Evolutionary conservation across 2,888 invertebrate species (phyloP).

Genomic region (Tiliacea aurago): DNA sequence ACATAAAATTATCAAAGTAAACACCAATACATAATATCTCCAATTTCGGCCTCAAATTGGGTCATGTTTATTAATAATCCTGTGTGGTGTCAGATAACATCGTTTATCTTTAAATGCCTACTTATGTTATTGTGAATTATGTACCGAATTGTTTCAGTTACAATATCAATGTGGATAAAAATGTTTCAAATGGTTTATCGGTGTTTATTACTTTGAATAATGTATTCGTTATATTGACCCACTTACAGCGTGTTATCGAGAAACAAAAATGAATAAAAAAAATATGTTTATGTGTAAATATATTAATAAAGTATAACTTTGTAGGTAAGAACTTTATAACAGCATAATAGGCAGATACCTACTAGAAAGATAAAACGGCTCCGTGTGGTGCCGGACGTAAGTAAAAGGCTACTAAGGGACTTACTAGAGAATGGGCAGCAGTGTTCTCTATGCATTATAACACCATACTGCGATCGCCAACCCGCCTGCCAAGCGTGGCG

Average conservation of each 20-base stretch:
- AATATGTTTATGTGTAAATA: not conserved
- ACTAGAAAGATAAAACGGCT: not conserved
- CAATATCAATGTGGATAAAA: constrained; percentile 44
- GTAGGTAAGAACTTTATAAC: not conserved
- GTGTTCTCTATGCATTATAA: too few relatives aligned
- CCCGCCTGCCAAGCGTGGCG: too few relatives aligned
- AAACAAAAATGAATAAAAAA: not conserved
- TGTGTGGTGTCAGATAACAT: constrained; percentile 53
- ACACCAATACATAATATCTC: constrained; percentile 27
- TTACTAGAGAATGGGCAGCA: too few relatives aligned
- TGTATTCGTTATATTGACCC: constrained; percentile 59
- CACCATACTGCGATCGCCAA: too few relatives aligned
- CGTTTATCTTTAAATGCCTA: constrained; percentile 56
- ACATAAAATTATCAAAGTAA: constrained; percentile 18
- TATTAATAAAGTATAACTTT: constrained; percentile 1
- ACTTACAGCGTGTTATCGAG: constrained; percentile 39
- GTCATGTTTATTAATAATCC: constrained; percentile 62
- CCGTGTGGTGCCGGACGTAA: too few relatives aligned
- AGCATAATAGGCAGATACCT: too few relatives aligned
- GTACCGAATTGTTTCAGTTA: constrained; percentile 33
- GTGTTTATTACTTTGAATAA: constrained; percentile 44
- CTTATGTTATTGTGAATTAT: constrained; percentile 44
- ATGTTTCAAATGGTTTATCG: constrained; percentile 53
- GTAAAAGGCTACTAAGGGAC: too few relatives aligned
- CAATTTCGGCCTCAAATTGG: constrained; percentile 53